These are phyloP conservation scores for Catharus ustulatus DNA, from an alignment of 2,797 vertebrate species.

Conservation along the genomic window DNA sequence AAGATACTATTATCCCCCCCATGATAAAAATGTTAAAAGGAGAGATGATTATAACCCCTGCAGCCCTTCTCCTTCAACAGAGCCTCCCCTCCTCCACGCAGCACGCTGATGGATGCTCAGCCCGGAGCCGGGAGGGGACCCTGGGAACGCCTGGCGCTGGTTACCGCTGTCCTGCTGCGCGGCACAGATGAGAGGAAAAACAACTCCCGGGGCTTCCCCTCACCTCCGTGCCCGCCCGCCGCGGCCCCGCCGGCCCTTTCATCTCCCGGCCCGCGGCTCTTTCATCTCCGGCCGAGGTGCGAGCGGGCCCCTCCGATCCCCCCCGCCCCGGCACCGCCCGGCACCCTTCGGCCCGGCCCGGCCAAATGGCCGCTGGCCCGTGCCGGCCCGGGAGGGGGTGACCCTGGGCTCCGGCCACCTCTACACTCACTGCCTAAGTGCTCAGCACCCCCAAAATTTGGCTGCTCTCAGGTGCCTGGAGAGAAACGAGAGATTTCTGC, in stretches of 20 bases:
- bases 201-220: neutral
- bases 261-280: slow-evolving; percentile 28
- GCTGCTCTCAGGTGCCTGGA: neutral
- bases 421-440: rapidly evolving
- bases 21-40: neutral
- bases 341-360: neutral
- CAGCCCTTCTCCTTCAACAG: neutral
- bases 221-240: neutral
- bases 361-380: neutral
- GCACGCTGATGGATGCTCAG: rapidly evolving
- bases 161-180: neutral
- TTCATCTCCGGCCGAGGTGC: slow-evolving; percentile 44
- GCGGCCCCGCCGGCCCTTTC: neutral
- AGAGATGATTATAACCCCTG: neutral
- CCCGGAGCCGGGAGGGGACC: neutral
- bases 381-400: neutral
- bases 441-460: neutral
- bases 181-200: slow-evolving; percentile 4
- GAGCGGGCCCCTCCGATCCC: neutral
- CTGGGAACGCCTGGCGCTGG: neutral
- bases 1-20: neutral
- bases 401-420: rapidly evolving
- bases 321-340: neutral
- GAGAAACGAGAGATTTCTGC: neutral
- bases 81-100: neutral